Conservation (phyloP, 2,888 invertebrate genomes). For the Tryphoninae sp. region DNA sequence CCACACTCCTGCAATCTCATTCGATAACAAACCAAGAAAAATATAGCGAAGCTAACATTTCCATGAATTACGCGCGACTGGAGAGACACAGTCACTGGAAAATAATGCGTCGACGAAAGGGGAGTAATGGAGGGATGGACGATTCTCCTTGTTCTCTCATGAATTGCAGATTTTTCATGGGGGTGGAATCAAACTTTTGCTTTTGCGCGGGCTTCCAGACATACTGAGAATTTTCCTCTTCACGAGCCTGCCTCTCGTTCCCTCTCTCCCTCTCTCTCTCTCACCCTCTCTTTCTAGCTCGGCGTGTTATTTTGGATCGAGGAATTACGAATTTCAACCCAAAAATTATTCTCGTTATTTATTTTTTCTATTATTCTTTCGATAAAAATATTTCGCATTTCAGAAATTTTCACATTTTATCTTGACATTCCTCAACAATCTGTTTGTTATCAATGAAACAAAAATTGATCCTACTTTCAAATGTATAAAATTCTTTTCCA, state of each 20-base stretch:
- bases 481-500: too few species aligned
- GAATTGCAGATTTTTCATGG: constrained; percentile 63
- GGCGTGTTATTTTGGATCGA: too few species aligned
- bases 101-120: constrained; percentile 47
- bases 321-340: constrained; percentile 1
- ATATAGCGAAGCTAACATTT: constrained; percentile 59
- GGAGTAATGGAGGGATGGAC: neutral
- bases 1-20: neutral
- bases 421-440: too few species aligned
- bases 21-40: constrained; percentile 55
- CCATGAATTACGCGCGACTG: constrained; percentile 57
- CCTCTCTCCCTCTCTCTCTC: neutral
- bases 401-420: too few species aligned
- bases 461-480: too few species aligned
- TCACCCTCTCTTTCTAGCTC: neutral
- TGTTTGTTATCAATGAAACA: too few species aligned
- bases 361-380: too few species aligned
- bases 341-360: too few species aligned
- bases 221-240: neutral
- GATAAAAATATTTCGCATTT: too few species aligned
- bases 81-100: constrained; percentile 42
- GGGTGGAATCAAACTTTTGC: constrained; percentile 58
- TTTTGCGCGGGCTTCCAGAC: constrained; percentile 9
- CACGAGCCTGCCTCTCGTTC: neutral
- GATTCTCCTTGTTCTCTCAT: constrained; percentile 54